Percentiles rank a stretch among this genome's conserved stretches.
These are phyloP conservation scores for Oreotrochilus melanogaster DNA, from an alignment of 2,113 vertebrate species.

Conservation along the genomic window DNA sequence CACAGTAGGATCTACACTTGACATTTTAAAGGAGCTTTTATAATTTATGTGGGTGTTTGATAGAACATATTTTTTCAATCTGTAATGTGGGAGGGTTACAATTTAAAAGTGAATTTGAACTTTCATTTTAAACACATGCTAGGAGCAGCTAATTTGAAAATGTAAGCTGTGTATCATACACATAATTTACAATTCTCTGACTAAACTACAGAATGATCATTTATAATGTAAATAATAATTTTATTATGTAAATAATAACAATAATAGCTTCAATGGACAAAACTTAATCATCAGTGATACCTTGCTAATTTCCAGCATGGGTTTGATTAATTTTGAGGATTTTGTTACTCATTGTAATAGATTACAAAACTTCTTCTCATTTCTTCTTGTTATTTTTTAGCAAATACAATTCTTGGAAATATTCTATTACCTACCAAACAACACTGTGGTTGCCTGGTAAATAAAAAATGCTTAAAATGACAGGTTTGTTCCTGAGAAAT, in stretches of 20 bases:
- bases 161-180: not conserved
- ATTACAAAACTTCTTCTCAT: constrained; percentile 4
- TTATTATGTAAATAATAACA: constrained; percentile 21
- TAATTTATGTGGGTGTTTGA: constrained; percentile 65
- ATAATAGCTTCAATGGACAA: not conserved
- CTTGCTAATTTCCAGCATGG: not conserved
- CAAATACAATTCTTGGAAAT: constrained; percentile 3
- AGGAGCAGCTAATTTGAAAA: not conserved
- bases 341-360: not conserved
- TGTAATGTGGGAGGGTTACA: constrained; percentile 2
- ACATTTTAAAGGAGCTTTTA: constrained; percentile 32
- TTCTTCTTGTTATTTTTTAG: constrained; percentile 40
- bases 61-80: constrained; percentile 57
- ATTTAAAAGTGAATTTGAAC: constrained; percentile 7
- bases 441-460: not conserved
- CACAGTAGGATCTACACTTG: constrained; percentile 50
- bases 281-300: constrained; percentile 4
- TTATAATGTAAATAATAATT: constrained; percentile 24
- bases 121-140: not conserved
- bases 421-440: constrained; percentile 3
- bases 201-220: not conserved
- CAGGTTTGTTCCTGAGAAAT: constrained; percentile 13
- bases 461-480: constrained; percentile 51
- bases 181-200: not conserved
- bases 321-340: not conserved